A percentile compares a stretch with the other conserved stretches of the same genome.
Conservation (phyloP, 1,140 invertebrate genomes). For the Drosophila parvula region DNA sequence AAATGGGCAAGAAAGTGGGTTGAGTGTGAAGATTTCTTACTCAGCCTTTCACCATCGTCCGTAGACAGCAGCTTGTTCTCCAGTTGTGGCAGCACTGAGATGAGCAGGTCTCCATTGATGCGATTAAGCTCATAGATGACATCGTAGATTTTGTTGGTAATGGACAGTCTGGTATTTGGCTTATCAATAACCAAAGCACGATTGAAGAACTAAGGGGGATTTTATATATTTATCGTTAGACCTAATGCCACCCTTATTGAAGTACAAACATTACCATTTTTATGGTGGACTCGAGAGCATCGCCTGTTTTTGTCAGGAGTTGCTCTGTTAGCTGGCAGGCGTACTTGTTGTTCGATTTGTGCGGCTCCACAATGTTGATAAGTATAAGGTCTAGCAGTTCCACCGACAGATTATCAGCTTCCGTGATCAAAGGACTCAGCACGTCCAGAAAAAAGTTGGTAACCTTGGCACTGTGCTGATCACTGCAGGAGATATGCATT, state of each 20-base stretch:
- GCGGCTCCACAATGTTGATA: slow-evolving; percentile 97
- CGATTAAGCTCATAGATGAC: slow-evolving; percentile 98
- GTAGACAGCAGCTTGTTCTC: slow-evolving; percentile 96
- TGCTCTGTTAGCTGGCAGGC: slow-evolving; percentile 96
- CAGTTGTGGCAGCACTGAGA: slow-evolving; percentile 95
- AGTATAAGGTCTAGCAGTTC: slow-evolving; percentile 97
- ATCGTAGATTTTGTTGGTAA: slow-evolving; percentile 95
- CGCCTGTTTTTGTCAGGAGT: slow-evolving; percentile 94
- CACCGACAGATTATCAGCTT: slow-evolving; percentile 97
- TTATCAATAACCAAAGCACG: slow-evolving; percentile 96
- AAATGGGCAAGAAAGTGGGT: background rate
- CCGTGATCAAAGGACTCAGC: slow-evolving; percentile 95
- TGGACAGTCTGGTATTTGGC: slow-evolving; percentile 91
- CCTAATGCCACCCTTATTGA: background rate
- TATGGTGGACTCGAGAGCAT: slow-evolving; percentile 96
- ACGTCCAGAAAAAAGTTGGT: slow-evolving; percentile 98
- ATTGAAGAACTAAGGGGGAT: slow-evolving; percentile 93
- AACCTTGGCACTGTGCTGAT: slow-evolving; percentile 97
- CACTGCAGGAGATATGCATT: slow-evolving; percentile 86
- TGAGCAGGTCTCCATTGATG: slow-evolving; percentile 94
- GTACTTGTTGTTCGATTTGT: slow-evolving; percentile 95
- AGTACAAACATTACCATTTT: slow-evolving; percentile 88
- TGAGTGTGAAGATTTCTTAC: slow-evolving; percentile 54
- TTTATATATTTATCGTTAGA: background rate
- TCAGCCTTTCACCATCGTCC: slow-evolving; percentile 92